Percentiles rank a stretch among this genome's conserved stretches.
Evolutionary conservation across 2,113 vertebrate species (phyloP).

Genomic region (Chlorodrepanis virens): DNA sequence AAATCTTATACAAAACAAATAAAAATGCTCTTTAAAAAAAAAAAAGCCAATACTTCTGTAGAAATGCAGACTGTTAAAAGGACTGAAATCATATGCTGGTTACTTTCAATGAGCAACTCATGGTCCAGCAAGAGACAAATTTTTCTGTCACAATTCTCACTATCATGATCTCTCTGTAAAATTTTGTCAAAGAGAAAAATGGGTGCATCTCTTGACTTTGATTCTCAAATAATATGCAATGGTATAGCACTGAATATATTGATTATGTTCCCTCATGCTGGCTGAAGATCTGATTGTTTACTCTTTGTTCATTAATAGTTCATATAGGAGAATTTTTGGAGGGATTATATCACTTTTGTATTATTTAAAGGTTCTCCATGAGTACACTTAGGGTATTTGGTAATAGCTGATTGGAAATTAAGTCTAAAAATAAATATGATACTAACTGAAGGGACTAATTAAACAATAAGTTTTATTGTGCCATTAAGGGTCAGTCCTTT

Average conservation of each 20-base stretch:
- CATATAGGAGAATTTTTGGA: not conserved
- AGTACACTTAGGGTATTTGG: not conserved
- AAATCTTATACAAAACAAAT: not conserved
- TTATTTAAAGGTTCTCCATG: not conserved
- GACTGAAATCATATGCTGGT: not conserved
- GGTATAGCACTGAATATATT: not conserved
- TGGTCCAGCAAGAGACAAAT: not conserved
- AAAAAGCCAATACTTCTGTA: not conserved
- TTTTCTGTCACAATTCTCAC: not conserved
- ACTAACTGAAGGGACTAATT: not conserved
- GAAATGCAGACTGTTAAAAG: not conserved
- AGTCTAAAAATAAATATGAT: not conserved
- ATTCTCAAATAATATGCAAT: not conserved
- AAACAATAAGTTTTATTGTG: not conserved
- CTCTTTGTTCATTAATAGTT: not conserved
- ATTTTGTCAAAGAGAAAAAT: not conserved
- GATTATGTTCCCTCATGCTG: not conserved
- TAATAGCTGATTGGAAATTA: not conserved
- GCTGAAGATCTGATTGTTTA: not conserved
- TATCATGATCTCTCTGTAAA: not conserved
- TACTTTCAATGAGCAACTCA: not conserved
- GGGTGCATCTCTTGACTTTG: not conserved
- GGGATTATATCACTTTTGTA: not conserved
- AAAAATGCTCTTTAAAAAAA: not conserved
- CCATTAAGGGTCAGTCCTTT: not conserved